Evolutionary conservation across 92 coral and sea anemone species (phyloP).

Genomic region (Porites lobata): DNA sequence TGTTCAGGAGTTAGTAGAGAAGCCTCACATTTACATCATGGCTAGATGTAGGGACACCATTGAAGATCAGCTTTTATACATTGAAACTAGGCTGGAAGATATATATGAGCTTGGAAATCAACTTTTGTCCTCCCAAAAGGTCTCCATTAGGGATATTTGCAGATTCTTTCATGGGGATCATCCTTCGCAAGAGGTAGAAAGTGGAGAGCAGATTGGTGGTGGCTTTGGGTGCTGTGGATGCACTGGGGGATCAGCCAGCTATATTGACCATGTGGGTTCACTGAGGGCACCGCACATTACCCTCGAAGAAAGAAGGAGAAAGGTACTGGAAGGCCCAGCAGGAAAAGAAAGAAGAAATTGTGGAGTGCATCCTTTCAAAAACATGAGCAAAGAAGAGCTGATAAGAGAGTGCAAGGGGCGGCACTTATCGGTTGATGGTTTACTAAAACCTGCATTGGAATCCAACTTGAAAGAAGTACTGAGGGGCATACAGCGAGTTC

Average conservation of each 20-base stretch:
- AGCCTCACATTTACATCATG: background rate
- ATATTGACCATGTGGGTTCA: background rate
- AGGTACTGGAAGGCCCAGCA: slow-evolving; percentile 48
- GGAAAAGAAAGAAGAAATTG: slow-evolving; percentile 44
- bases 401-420: slow-evolving; percentile 27
- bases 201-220: slow-evolving; percentile 20
- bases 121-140: background rate
- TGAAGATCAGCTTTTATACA: slow-evolving; percentile 1
- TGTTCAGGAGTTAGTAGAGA: slow-evolving; percentile 10
- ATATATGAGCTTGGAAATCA: background rate
- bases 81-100: background rate
- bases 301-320: background rate
- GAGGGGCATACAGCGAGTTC: slow-evolving; percentile 49
- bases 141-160: background rate
- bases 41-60: slow-evolving; percentile 13
- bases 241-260: background rate
- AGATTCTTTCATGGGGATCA: slow-evolving; percentile 12
- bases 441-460: slow-evolving; percentile 8
- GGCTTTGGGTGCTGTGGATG: background rate
- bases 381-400: slow-evolving; percentile 26
- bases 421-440: background rate
- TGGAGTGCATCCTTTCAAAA: slow-evolving; percentile 34
- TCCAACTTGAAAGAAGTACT: slow-evolving; percentile 19
- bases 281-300: slow-evolving; percentile 12
- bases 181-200: slow-evolving; percentile 8